phyloP scores from a whole-genome alignment of 2,797 vertebrate genomes.

The Pangasius krempfi region DNA sequence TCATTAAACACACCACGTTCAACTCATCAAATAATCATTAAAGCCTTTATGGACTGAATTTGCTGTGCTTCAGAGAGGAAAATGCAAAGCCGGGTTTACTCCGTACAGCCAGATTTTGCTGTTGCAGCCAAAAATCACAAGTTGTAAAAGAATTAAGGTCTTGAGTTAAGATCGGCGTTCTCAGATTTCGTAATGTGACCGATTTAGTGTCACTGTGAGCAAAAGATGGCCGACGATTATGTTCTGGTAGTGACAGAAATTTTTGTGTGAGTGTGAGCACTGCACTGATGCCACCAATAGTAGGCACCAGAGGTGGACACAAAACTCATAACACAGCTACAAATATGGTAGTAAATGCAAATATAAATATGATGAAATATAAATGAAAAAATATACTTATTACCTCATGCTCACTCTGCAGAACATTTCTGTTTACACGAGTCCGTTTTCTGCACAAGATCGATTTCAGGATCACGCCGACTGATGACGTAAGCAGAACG shows the following conservation, averaged over 20 bases:
- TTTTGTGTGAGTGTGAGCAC: neutral
- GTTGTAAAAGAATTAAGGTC: neutral
- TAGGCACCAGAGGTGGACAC: neutral
- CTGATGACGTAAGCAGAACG: neutral
- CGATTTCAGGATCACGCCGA: neutral
- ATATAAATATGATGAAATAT: neutral
- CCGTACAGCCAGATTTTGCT: neutral
- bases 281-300: neutral
- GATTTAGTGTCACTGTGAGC: neutral
- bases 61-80: too few relatives aligned
- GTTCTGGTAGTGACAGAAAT: neutral
- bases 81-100: neutral
- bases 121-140: neutral
- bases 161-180: neutral
- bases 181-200: neutral
- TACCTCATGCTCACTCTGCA: neutral
- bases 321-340: neutral
- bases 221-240: neutral
- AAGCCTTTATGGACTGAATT: neutral
- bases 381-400: neutral
- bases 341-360: neutral
- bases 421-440: neutral
- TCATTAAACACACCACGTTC: conserved; percentile 8
- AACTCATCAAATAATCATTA: conserved; percentile 10
- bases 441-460: too few relatives aligned